Base-by-base conservation (phyloP, 2,888 invertebrate genomes). In the Nasonia oneida region DNA sequence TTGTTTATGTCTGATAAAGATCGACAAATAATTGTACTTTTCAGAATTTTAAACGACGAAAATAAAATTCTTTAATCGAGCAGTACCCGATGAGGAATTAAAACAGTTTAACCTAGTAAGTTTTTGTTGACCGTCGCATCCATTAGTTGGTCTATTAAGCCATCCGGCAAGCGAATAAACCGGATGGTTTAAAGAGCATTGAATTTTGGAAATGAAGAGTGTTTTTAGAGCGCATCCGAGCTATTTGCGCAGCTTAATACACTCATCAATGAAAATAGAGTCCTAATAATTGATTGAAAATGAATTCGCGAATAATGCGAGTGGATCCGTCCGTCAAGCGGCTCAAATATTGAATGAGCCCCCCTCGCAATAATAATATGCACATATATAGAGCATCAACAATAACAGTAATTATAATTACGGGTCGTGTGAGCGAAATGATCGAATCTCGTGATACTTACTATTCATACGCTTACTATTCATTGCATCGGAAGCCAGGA, bases 271-370 rank as follows among this genome's bases (percentile, higher is more conserved):
- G 80, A 61, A 80, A 80, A 79, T 83, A 81, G 73, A 81, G 77
- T 73, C 70, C 74, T 53, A 82, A 79, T 84, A 87, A 87, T 83
- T 79, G 84, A 81, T 87, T 84, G 78, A 71, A 87, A 87, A 87
- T 79, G 82, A 82, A 86, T 70, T 18, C 53, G 70, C 79, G 84
- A 81, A 86, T 86, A 86, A 82, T 86, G 70, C 78, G 78, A 84
- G 81, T 70, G 70, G 74, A 81, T 86, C 39, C 29, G 5, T 15
- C 53, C 10, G 33, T 37, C 61, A 10, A 42, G 6, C 15, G 75
- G 42, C 3, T 71, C 37, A 81, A 86, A 86, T 86, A 86, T 86
- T 81, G 81, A 84, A 86, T 84, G 70, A 57, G 33, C 4, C 4
- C 1, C 15, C 18, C 57, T 75, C 37, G 23, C 50, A 78, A 82